Percentiles rank a stretch among this genome's conserved stretches.
These are phyloP conservation scores for Podotricha telesiphe DNA, from an alignment of 2,888 invertebrate genomes.

Conservation along the genomic window DNA sequence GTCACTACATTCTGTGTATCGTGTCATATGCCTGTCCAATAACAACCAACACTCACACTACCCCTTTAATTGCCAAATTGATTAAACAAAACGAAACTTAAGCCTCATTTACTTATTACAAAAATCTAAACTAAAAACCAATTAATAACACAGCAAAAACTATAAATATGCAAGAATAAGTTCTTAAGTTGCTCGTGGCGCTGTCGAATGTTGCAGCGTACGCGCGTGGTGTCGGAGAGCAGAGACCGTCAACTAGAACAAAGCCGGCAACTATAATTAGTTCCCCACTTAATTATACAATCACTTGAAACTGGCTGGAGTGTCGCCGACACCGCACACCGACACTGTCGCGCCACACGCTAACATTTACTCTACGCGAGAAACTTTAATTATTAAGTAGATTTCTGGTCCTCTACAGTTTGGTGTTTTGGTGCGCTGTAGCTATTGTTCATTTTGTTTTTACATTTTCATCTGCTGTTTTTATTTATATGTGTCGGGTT, in stretches of 20 bases:
- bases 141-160: background rate
- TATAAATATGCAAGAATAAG: constrained; percentile 17
- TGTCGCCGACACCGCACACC: constrained; percentile 6
- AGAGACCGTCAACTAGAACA: constrained; percentile 1
- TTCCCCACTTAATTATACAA: constrained; percentile 29
- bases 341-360: background rate
- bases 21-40: no score
- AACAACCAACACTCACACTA: no score
- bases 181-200: background rate
- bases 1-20: no score
- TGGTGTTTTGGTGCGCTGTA: no score
- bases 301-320: constrained; percentile 5
- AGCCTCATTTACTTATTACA: no score
- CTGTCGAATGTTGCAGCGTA: background rate
- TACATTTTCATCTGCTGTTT: no score
- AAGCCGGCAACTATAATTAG: constrained; percentile 31
- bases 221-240: constrained; percentile 3
- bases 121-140: background rate
- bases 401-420: constrained; percentile 10
- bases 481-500: no score
- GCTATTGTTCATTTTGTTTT: no score
- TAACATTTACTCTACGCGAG: background rate
- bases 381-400: constrained; percentile 14
- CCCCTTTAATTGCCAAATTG: no score
- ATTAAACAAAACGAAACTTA: no score